A percentile compares a stretch with the other conserved stretches of the same genome.
These are phyloP conservation scores for Oceanodroma tethys DNA, from an alignment of 2,113 vertebrate genomes.

Conservation along the genomic window DNA sequence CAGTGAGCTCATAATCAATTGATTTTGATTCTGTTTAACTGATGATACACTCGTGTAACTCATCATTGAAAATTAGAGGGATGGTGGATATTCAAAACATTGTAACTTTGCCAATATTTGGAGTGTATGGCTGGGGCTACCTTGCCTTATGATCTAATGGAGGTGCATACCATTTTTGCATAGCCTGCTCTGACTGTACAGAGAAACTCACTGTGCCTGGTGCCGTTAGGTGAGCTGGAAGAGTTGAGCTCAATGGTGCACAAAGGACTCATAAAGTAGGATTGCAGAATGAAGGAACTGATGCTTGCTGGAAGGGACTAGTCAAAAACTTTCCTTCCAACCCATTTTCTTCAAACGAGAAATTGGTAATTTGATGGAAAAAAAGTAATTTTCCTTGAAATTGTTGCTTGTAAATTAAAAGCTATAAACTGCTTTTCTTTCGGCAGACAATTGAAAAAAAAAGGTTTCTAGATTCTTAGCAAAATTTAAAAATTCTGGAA, in stretches of 20 bases:
- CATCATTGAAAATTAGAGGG: neutral
- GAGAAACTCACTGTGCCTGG: neutral
- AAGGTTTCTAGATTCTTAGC: neutral
- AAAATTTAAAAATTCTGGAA: slow-evolving; percentile 1
- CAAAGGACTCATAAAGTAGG: neutral
- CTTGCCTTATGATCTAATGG: neutral
- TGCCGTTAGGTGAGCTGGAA: neutral
- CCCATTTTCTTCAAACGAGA: neutral
- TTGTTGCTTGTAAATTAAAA: neutral
- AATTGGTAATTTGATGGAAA: neutral
- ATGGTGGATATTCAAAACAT: neutral
- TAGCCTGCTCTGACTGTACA: neutral
- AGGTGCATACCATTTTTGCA: neutral
- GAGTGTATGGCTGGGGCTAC: neutral
- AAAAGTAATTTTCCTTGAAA: neutral
- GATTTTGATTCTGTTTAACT: neutral
- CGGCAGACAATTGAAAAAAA: neutral
- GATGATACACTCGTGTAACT: neutral
- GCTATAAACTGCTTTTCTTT: neutral
- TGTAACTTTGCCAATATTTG: neutral
- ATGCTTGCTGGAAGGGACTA: neutral
- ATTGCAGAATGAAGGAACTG: neutral
- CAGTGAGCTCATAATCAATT: neutral
- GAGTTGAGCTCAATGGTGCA: neutral
- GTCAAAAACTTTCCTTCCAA: neutral